Evolutionary conservation across 2,888 invertebrate genomes (phyloP).

Genomic region (Ophion ventricosus): DNA sequence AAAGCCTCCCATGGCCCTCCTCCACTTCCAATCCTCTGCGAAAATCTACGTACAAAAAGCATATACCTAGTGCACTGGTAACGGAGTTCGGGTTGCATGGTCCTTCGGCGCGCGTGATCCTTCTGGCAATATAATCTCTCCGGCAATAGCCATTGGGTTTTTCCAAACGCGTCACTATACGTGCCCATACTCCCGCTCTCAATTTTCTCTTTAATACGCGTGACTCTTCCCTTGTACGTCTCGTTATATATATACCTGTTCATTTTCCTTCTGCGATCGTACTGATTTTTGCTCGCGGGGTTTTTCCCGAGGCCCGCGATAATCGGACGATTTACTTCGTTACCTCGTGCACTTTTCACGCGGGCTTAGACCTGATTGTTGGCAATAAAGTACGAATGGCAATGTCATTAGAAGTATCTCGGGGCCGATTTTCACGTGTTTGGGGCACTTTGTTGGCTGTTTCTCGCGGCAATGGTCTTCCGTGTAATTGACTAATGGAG

Average conservation of each 20-base stretch:
- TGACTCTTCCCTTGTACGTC: conserved; percentile 31
- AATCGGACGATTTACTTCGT: conserved; percentile 22
- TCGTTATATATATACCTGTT: conserved; percentile 41
- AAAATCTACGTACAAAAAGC: conserved; percentile 44
- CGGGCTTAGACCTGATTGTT: background rate
- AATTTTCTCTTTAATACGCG: conserved; percentile 32
- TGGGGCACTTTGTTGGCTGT: background rate
- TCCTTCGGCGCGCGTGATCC: conserved; percentile 41
- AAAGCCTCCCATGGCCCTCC: background rate
- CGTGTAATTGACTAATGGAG: background rate
- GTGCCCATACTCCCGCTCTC: conserved; percentile 50
- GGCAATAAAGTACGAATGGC: background rate
- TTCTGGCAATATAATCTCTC: conserved; percentile 45
- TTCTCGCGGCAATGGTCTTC: background rate
- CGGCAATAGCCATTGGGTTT: conserved; percentile 59
- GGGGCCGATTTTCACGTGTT: background rate
- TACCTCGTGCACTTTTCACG: background rate
- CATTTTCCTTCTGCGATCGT: conserved; percentile 57
- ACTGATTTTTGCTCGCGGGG: conserved; percentile 47
- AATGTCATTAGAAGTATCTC: background rate
- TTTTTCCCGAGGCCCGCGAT: conserved; percentile 41
- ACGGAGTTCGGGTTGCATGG: conserved; percentile 24
- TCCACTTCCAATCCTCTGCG: conserved; percentile 8
- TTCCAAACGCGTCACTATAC: conserved; percentile 58
- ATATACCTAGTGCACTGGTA: background rate